Evolutionary conservation across 2,113 vertebrate genomes (phyloP), one percentile per base, ranked within the genome.

Genomic region (Anas platyrhynchos): DNA sequence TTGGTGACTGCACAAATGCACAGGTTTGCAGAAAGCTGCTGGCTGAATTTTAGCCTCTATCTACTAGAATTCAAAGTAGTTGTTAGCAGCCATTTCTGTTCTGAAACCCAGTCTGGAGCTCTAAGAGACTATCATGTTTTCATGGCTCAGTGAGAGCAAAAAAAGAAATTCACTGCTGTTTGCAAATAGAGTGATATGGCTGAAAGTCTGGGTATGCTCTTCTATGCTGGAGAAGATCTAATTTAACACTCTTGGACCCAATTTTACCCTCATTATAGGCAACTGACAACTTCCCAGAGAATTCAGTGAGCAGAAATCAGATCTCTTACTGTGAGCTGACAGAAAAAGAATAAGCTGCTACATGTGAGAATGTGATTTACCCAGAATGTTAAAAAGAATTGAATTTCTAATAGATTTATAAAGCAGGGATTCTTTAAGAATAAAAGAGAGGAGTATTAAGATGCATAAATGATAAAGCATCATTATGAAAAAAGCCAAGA

Each of bases 81-180:
- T 83, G 50, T 15, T 34, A 66, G 46, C 23, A 88, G 85, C 32
- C 79, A 75, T 75, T 88, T 85, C 78, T 94, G 62, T 41, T 50
- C 61, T 88, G 86, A 91, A 92, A 82, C 79, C 65, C 22, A 83
- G 8, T 71, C 75, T 67, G 11, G 16, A 91, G 21, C 4, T 94
- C 71, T 55, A 55, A 69, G 55, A 89, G 74, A 61, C 52, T 77
- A 41, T 58, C 54, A 41, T 16, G 32, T 68, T 90, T 38, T 86
- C 83, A 54, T 13, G 54, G 80, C 48, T 95, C 69, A 86, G 65
- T 34, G 52, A 94, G 79, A 88, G 16, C 27, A 54, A 46, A 56
- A 52, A 44, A 86, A 58, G 43, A 94, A 81, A 88, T 78, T 94
- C 66, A 72, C 21, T 76, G 68, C 25, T 89, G 91, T 88, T 83